Conservation (phyloP, 2,888 invertebrate species). For the Tillus elongatus region DNA sequence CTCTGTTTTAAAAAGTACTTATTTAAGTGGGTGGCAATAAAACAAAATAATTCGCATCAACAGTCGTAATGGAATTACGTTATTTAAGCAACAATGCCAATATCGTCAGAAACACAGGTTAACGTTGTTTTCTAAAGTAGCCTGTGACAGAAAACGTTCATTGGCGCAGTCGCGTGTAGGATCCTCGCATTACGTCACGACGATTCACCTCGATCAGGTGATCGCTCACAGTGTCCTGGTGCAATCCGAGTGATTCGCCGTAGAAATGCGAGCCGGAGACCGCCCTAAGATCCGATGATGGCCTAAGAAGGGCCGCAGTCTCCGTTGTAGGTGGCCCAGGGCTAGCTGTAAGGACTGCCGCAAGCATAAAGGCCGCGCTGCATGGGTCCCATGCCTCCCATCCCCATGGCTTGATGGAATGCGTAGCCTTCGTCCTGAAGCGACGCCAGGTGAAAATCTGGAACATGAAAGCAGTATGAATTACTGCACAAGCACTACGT, state of each 20-base stretch:
- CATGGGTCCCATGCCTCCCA: constrained; percentile 46
- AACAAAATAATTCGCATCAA: too few species aligned
- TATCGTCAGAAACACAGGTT: too few species aligned
- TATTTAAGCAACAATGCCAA: too few species aligned
- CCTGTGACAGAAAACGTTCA: too few species aligned
- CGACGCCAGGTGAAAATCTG: constrained; percentile 47
- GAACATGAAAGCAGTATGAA: constrained; percentile 28
- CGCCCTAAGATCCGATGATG: constrained; percentile 36
- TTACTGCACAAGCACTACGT: constrained; percentile 13
- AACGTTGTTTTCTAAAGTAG: too few species aligned
- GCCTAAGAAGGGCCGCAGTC: constrained; percentile 43
- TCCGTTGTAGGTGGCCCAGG: constrained; percentile 46
- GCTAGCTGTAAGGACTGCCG: constrained; percentile 47
- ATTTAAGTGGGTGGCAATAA: too few species aligned
- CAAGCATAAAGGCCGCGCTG: constrained; percentile 45
- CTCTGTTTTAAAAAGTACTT: too few species aligned
- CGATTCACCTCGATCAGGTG: too few species aligned
- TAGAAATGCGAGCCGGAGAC: constrained; percentile 40
- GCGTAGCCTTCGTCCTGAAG: constrained; percentile 47
- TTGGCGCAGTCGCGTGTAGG: too few species aligned
- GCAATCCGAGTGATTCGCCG: constrained; percentile 22
- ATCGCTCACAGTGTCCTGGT: neutral
- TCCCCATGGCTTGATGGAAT: constrained; percentile 47
- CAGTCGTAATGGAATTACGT: too few species aligned
- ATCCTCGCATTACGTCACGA: too few species aligned